phyloP scores from a whole-genome alignment of 2,797 vertebrate genomes.

The Pterois miles region DNA sequence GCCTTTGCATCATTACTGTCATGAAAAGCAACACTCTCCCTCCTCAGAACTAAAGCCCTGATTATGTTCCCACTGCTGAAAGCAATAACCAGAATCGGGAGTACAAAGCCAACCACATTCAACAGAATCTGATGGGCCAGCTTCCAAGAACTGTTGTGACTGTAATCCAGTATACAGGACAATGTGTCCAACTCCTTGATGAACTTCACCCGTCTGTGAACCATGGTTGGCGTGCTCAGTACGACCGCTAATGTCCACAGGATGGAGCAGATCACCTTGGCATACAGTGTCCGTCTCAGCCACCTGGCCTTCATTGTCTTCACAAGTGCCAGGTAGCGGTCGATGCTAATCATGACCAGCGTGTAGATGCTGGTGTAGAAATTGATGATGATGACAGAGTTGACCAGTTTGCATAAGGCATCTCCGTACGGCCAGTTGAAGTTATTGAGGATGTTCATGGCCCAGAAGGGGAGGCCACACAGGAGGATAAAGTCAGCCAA shows the following conservation, averaged over 20 bases:
- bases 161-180: slow-evolving; percentile 76
- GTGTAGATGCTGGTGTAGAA: slow-evolving; percentile 90
- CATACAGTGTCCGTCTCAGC: slow-evolving; percentile 82
- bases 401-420: slow-evolving; percentile 87
- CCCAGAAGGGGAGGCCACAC: slow-evolving; percentile 91
- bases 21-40: slow-evolving; percentile 69
- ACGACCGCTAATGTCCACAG: slow-evolving; percentile 86
- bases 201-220: slow-evolving; percentile 80
- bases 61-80: slow-evolving; percentile 87
- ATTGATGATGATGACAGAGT: slow-evolving; percentile 83
- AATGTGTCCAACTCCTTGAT: slow-evolving; percentile 6
- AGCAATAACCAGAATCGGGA: slow-evolving; percentile 85
- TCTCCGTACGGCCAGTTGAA: slow-evolving; percentile 91
- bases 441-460: slow-evolving; percentile 83
- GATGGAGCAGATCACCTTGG: slow-evolving; percentile 85
- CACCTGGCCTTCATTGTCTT: slow-evolving; percentile 88
- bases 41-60: slow-evolving; percentile 77
- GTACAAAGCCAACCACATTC: slow-evolving; percentile 84
- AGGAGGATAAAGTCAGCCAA: slow-evolving; percentile 88
- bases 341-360: slow-evolving; percentile 90
- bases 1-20: slow-evolving; percentile 84
- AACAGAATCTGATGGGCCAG: slow-evolving; percentile 82
- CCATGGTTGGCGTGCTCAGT: slow-evolving; percentile 81
- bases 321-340: slow-evolving; percentile 93
- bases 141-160: slow-evolving; percentile 71